phyloP scores from a whole-genome alignment of 2,888 invertebrate genomes.

The Drosophila prostipennis region DNA sequence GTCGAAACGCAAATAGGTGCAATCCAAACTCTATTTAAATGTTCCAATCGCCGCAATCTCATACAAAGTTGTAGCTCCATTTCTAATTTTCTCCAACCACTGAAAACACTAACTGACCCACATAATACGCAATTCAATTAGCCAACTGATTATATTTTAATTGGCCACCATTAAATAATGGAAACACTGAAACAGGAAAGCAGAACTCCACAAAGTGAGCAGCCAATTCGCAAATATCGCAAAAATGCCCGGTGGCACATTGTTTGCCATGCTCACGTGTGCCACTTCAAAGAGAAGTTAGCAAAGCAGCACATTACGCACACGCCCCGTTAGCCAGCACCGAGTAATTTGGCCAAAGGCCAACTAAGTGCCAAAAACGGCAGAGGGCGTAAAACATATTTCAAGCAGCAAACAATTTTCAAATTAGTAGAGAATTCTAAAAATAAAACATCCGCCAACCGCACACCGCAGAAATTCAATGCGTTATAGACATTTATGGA shows the following conservation, averaged over 20 bases:
- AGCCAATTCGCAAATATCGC: slow-evolving; percentile 21
- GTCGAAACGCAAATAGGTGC: neutral
- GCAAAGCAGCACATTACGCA: slow-evolving; percentile 31
- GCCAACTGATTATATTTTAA: slow-evolving; percentile 32
- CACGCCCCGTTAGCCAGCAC: slow-evolving; percentile 27
- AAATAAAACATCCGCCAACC: neutral
- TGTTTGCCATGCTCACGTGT: slow-evolving; percentile 19
- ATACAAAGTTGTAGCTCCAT: neutral
- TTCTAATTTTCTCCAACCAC: neutral
- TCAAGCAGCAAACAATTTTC: slow-evolving; percentile 40
- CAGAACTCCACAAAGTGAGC: slow-evolving; percentile 10
- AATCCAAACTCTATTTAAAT: neutral
- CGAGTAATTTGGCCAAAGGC: slow-evolving; percentile 51
- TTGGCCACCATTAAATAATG: slow-evolving; percentile 32
- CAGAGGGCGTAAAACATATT: slow-evolving; percentile 59
- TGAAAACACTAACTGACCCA: slow-evolving; percentile 8
- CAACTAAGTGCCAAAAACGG: slow-evolving; percentile 56
- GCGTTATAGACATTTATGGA: slow-evolving; percentile 60
- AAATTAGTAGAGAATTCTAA: slow-evolving; percentile 34
- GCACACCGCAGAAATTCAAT: slow-evolving; percentile 55
- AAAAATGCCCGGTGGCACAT: slow-evolving; percentile 30
- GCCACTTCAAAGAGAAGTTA: slow-evolving; percentile 32
- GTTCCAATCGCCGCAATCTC: neutral
- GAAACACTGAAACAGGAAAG: slow-evolving; percentile 1
- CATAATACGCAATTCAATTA: slow-evolving; percentile 29